Base-by-base conservation (phyloP, 2,113 vertebrate species). In the Centropristis striata region DNA sequence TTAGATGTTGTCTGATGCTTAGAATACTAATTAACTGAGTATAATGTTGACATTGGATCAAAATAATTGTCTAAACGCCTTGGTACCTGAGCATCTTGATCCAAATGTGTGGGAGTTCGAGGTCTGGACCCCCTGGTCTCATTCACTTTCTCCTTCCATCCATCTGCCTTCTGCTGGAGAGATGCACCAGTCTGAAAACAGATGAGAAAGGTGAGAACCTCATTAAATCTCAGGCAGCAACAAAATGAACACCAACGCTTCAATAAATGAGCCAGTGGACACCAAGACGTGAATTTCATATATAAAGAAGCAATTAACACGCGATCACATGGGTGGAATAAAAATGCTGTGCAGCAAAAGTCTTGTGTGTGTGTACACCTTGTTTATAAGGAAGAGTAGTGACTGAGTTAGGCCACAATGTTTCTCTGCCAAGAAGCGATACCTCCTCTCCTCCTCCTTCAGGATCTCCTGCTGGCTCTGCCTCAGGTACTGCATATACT, bases 371-470 rank as follows among this genome's bases (percentile, higher is more conserved):
- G 53, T 85, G 55, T 41, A 69, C 66, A 95, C 95, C 95, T 95
- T 95, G 85, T 92, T 95, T 63, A 96, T 90, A 42, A 96, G 91
- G 69, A 93, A 96, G 11, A 95, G 83, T 8, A 96, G 89, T 2
- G 95, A 94, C 86, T 96, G 95, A n/a, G 92, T 93, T 54, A 95
- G 93, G 36, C 94, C 89, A 61, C 97, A 97, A 91, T 99, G 97
- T 84, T 98, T 98, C 90, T 99, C 98, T 0, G 97, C 97, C 81
- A 99, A 88, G 92, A 99, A 99, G 46, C 97, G 97, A 67, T 99
- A 99, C 70, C 98, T 96, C 27, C 98, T 95, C 86, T 97, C 97
- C 92, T 99, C 97, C 83, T 99, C 97, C 85, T 96, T 95, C 54
- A 98, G 95, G 0, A 97, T 98, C 1, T 97, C 96, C 46, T 95